Base-by-base conservation (phyloP, 1,140 invertebrate genomes). In the Trachelipus rathkii region DNA sequence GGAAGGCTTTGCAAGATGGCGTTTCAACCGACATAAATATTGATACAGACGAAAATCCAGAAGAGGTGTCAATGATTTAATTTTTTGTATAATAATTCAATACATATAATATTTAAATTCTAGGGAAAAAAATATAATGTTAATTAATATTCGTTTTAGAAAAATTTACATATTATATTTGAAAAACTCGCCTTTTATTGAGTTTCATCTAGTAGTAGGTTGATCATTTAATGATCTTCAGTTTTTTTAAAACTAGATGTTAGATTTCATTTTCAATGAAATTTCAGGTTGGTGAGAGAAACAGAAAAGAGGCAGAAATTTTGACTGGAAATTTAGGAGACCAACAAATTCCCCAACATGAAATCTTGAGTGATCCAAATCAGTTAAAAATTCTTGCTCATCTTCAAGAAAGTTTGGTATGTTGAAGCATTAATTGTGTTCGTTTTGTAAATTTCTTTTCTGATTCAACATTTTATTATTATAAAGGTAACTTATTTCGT, bases 281-380 rank as follows among this genome's bases (percentile, higher is more conserved):
- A 33, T 89, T 92, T 80, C 92, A 95, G 83, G 88, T 95, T 60
- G 86, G 92, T 44, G 89, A 92, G 80, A 87, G 94, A 76, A 95
- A 94, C 84, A 87, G 92, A 44, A 90, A 93, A 74, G 96, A 98
- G 86, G 94, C 95, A 0, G 93, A 96, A 83, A 95, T 97, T 81
- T 86, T 98, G 3, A 95, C 93, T 15, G 92, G 91, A 46, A 96
- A 94, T 84, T 85, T 96, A 15, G 92, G 92, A 0, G 94, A 96
- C 83, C 91, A 91, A 33, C 90, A 92, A 15, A 92, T 95, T n/a
- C 90, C 89, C 9, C 87, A 89, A n/a, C 89, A 92, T 79, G 94
- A 96, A 85, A 93, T 96, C 76, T 86, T 96, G 9, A 90, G 90
- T 0, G 93, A 92, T 80, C 89, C 92, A 50, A 88, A 88, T 45